Conservation (phyloP, 2,113 vertebrate species). For the Pachyramphus minor region DNA sequence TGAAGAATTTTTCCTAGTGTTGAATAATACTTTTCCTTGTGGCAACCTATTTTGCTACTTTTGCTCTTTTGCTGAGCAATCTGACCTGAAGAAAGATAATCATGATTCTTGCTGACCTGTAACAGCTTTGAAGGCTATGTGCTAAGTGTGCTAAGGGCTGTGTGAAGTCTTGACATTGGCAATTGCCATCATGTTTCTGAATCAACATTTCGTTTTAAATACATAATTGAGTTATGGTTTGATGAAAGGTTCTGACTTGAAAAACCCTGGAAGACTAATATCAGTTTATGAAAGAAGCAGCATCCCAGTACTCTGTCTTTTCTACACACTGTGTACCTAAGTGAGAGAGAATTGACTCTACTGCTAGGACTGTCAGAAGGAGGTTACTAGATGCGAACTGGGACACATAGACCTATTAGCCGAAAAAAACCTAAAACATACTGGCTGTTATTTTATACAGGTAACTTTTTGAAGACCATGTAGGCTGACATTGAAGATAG, state of each 20-base stretch:
- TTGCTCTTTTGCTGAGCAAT: background rate
- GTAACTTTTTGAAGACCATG: background rate
- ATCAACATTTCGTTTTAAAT: background rate
- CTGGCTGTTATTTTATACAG: background rate
- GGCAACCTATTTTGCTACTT: background rate
- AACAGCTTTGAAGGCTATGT: background rate
- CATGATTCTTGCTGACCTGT: background rate
- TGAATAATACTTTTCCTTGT: background rate
- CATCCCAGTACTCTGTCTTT: background rate
- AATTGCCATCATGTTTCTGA: background rate
- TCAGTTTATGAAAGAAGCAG: background rate
- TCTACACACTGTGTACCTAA: background rate
- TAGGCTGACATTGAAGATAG: background rate
- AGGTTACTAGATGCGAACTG: background rate
- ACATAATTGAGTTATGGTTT: background rate
- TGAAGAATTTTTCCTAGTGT: background rate
- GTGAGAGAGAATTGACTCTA: background rate
- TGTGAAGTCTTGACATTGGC: background rate
- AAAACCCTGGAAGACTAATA: background rate
- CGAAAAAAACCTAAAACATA: rapidly evolving
- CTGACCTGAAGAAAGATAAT: background rate
- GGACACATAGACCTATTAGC: background rate
- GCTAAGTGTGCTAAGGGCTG: background rate
- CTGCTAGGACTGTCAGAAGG: background rate
- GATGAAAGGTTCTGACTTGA: background rate